Evolutionary conservation across 1,140 invertebrate species (phyloP).

Genomic region (Camponotus vicinus): DNA sequence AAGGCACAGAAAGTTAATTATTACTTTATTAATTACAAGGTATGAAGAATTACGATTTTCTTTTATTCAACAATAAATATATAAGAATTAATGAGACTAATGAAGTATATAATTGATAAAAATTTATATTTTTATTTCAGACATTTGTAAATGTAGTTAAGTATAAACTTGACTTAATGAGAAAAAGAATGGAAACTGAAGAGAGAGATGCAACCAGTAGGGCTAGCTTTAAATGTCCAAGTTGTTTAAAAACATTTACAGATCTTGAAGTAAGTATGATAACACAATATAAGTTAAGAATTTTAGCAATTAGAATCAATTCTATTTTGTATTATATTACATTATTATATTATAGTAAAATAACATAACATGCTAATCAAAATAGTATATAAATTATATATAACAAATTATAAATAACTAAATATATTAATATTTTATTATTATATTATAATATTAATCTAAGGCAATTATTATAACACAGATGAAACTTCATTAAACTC

Average conservation of each 20-base stretch:
- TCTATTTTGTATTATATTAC: neutral
- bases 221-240: constrained; percentile 97
- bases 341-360: neutral
- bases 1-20: constrained; percentile 99
- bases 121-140: constrained; percentile 79
- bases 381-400: constrained; percentile 16
- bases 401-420: neutral
- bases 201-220: constrained; percentile 97
- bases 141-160: constrained; percentile 99
- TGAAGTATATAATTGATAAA: neutral
- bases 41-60: constrained; percentile 74
- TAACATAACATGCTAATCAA: neutral
- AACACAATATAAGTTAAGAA: neutral
- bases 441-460: constrained; percentile 56
- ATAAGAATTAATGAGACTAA: constrained; percentile 13
- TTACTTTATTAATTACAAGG: constrained; percentile 99
- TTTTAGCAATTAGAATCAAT: constrained; percentile 36
- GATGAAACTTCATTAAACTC: constrained; percentile 53
- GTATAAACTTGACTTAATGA: constrained; percentile 98
- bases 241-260: constrained; percentile 96
- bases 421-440: neutral
- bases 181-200: constrained; percentile 97
- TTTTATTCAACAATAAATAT: neutral
- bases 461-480: constrained; percentile 17
- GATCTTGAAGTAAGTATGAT: constrained; percentile 90